phyloP scores from a whole-genome alignment of 2,888 invertebrate species.

The Chesias legatella region DNA sequence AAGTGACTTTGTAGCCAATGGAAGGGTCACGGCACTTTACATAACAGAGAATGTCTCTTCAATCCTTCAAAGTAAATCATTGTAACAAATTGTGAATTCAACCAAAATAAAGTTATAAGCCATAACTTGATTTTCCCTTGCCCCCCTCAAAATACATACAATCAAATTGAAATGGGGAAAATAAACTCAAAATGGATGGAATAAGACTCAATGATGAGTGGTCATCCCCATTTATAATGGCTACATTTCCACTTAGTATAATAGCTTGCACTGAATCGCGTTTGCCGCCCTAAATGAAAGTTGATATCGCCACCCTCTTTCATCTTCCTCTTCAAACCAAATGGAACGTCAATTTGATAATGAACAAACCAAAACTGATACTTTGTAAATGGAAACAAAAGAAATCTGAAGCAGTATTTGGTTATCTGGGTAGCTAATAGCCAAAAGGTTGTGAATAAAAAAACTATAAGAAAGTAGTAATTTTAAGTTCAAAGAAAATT shows the following conservation, averaged over 20 bases:
- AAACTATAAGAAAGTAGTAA: no score
- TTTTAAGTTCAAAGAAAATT: no score
- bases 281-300: constrained; percentile 11
- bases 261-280: constrained; percentile 9
- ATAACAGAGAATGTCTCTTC: no score
- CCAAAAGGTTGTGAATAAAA: no score
- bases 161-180: not conserved
- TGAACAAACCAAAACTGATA: constrained; percentile 12
- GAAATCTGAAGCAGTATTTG: not conserved
- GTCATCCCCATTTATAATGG: constrained; percentile 11
- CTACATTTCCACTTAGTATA: constrained; percentile 15
- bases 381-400: constrained; percentile 3
- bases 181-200: not conserved
- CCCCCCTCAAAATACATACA: no score
- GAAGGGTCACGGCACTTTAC: no score
- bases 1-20: no score
- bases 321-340: constrained; percentile 9
- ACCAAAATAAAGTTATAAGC: no score
- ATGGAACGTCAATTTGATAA: constrained; percentile 8
- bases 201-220: constrained; percentile 7
- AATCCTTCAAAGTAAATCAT: no score
- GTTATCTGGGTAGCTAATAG: not conserved
- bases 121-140: no score
- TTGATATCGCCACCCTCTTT: constrained; percentile 12
- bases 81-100: no score